Evolutionary conservation across 2,888 invertebrate genomes (phyloP).

Genomic region (Lepidocyrtinus sp.): DNA sequence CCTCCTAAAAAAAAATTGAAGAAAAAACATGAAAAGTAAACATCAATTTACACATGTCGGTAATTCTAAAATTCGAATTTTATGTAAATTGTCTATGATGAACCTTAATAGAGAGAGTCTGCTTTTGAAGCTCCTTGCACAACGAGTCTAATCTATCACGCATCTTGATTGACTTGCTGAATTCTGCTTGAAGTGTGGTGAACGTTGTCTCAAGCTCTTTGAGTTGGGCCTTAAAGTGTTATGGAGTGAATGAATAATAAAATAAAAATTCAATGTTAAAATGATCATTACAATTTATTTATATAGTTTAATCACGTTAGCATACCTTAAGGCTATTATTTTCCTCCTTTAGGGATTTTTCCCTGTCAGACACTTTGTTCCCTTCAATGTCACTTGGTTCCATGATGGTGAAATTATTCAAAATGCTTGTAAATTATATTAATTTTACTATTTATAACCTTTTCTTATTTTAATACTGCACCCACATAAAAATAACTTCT

Average conservation of each 20-base stretch:
- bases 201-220: slow-evolving; percentile 65
- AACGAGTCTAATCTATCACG: slow-evolving; percentile 66
- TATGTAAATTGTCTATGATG: neutral
- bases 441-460: too few species aligned
- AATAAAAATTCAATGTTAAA: neutral
- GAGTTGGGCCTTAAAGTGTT: slow-evolving; percentile 66
- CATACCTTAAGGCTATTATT: slow-evolving; percentile 64
- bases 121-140: slow-evolving; percentile 68
- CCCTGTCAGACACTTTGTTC: slow-evolving; percentile 59
- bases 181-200: slow-evolving; percentile 58
- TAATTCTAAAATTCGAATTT: neutral
- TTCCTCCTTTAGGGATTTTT: slow-evolving; percentile 63
- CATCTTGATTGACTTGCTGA: slow-evolving; percentile 63
- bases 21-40: slow-evolving; percentile 9
- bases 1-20: slow-evolving; percentile 58
- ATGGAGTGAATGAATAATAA: slow-evolving; percentile 6
- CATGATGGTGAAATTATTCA: too few species aligned
- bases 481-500: too few species aligned
- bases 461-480: too few species aligned
- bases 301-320: neutral
- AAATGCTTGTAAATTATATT: too few species aligned
- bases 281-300: slow-evolving; percentile 18
- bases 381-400: slow-evolving; percentile 32
- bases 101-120: slow-evolving; percentile 68
- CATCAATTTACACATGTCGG: neutral